Base-by-base conservation (phyloP, 2,797 vertebrate species). In the Spinus pinus region DNA sequence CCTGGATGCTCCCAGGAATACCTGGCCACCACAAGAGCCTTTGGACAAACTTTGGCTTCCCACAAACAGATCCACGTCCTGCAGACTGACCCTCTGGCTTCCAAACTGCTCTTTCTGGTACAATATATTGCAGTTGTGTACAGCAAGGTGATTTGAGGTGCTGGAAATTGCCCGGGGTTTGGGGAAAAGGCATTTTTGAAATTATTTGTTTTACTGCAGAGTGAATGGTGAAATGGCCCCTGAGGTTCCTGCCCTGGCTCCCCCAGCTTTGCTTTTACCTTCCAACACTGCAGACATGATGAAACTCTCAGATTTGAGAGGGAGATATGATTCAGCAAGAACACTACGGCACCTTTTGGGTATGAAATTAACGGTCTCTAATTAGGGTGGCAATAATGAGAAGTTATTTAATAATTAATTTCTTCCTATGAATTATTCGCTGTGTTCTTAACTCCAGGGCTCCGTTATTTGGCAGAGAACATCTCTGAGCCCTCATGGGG, bases 331-430 rank as follows among this genome's bases (percentile, higher is more conserved):
- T 85, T 81, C 78, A 87, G 84, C 81, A 85, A 65, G 78, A 88
- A 19, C 5, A 35, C 39, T 51, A 7, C 16, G 39, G 56, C 60
- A 82, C 39, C 24, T 72, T 70, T 70, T 31, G 57, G 60, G 61
- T 74, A 47, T 58, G 35, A 81, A 90, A 85, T 91, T 88, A 90
- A 82, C 0, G 0, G 65, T 50, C 12, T 69, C 53, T 65, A 83
- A 93, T 94, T 86, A 96, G 85, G 67, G 77, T 83, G 71, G 69
- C 61, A 74, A 65, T 75, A 91, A 91, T 8, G 41, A 87, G 61
- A 51, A 31, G 72, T 39, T 51, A 33, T 41, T 96, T 54, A 91
- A 95, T 94, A 94, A 94, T 91, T 88, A 5, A 86, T 83, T 61
- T 61, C 22, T 67, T 53, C 57, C 64, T 35, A 88, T 87, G 35